Base-by-base conservation (phyloP, 2,888 invertebrate species). In the Dioctria rufipes region DNA sequence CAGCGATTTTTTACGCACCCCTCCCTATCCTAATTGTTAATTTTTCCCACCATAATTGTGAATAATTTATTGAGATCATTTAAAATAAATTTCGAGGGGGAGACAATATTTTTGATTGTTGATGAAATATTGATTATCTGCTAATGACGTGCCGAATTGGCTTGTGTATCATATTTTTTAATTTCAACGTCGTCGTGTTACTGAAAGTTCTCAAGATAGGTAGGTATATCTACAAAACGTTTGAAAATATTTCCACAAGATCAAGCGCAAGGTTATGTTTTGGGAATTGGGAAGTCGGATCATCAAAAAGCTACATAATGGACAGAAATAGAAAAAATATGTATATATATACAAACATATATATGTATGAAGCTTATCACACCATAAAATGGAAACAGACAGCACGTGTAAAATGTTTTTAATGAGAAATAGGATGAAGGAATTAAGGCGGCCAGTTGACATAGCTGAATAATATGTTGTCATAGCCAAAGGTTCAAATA, bases 251-350 rank as follows among this genome's bases (percentile, higher is more conserved):
- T 42, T 75, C 58, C 73, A 42, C 73, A 58, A 75, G 73, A 75
- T 75, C 73, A 75, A 75, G 73, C 73, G 58, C 73, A 75, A 75
- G 73, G 73, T 43, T 60, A 43, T 13, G 58, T 13, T 25, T 25
- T 25, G 42, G 25, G 39, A 8, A 71, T 11, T 9, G 37, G 54
- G n/a, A 67, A 9, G 13, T n/a, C 40, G n/a, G 42, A 60, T 25
- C 25, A 25, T 25, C 25, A 25, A 25, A 25, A 25, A 25, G 25
- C 25, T 25, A 25, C 25, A 25, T 25, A 25, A 25, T 25, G 39
- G 63, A 63, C 39, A 13, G 25, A 63, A 63, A 63, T 63, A 63
- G 63, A 63, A 9, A 40, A 63, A 63, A 25, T 3, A 63, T 63
- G 39, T 37, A 39, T 51, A 25, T 25, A 25, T 25, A 25, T 25